Evolutionary conservation across 2,888 invertebrate species (phyloP).

Genomic region (Andrena chrysosceles): DNA sequence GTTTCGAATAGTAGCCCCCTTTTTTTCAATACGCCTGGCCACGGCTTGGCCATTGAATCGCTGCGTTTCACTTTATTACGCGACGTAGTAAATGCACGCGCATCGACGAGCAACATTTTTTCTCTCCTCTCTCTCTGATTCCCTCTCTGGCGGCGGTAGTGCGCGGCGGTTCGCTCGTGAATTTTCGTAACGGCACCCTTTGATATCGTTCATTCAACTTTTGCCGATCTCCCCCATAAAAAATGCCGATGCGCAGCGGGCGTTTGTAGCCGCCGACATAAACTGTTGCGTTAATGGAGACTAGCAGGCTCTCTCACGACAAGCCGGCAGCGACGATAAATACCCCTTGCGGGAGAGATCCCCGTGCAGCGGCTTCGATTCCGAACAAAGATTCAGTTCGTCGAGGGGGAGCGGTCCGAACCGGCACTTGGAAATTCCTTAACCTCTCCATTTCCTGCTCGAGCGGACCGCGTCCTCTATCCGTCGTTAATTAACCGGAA

Average conservation of each 20-base stretch:
- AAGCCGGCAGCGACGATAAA: constrained; percentile 35
- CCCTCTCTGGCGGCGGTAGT: constrained; percentile 26
- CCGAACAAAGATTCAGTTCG: constrained; percentile 32
- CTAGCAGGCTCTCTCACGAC: constrained; percentile 38
- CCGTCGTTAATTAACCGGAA: constrained; percentile 24
- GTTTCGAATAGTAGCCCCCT: constrained; percentile 10
- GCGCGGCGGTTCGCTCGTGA: constrained; percentile 54
- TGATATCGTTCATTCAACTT: constrained; percentile 64
- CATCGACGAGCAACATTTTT: constrained; percentile 59
- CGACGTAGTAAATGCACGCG: constrained; percentile 56
- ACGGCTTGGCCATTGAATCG: constrained; percentile 55
- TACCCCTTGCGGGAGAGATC: constrained; percentile 24
- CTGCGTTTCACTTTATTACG: constrained; percentile 56
- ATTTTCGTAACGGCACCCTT: constrained; percentile 62
- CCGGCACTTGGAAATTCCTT: constrained; percentile 26
- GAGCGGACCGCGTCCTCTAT: background rate
- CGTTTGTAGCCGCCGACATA: constrained; percentile 60
- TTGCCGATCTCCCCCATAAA: constrained; percentile 62
- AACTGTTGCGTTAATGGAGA: constrained; percentile 66
- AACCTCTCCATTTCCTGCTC: background rate
- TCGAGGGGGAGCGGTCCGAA: constrained; percentile 20
- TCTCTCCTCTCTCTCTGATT: background rate
- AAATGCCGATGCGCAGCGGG: constrained; percentile 46
- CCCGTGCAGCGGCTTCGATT: constrained; percentile 17
- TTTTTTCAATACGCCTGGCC: constrained; percentile 48